Evolutionary conservation across 2,797 vertebrate species (phyloP).

Genomic region (Gastrophryne carolinensis): DNA sequence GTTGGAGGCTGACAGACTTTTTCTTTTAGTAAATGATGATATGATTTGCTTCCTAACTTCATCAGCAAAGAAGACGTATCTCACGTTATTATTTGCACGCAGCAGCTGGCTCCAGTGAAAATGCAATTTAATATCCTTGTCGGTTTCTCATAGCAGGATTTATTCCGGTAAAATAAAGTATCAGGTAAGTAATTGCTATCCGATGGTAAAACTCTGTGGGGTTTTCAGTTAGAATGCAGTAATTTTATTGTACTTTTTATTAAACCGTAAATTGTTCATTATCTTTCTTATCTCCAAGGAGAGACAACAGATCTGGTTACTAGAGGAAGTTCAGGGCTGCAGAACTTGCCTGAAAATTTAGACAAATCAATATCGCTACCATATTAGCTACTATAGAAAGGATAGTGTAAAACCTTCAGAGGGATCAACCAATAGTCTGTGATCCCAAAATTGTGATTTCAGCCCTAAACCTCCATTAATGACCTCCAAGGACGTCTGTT

Average conservation of each 20-base stretch:
- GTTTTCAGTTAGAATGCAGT: neutral
- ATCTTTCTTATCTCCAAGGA: neutral
- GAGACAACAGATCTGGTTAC: neutral
- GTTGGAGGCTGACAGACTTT: neutral
- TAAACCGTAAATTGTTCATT: conserved; percentile 15
- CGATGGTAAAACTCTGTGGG: neutral
- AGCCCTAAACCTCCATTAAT: too few species aligned
- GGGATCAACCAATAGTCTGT: too few species aligned
- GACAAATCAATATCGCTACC: too few species aligned
- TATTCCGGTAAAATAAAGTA: neutral
- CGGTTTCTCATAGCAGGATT: neutral
- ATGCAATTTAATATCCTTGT: conserved; percentile 1
- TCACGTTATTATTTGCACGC: neutral
- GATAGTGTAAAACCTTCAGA: too few species aligned
- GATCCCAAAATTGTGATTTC: too few species aligned
- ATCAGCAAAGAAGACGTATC: neutral
- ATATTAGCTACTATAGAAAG: too few species aligned
- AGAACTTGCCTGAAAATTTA: too few species aligned
- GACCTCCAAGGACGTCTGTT: too few species aligned
- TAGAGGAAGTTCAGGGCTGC: too few species aligned
- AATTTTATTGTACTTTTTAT: conserved; percentile 19
- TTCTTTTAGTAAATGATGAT: conserved; percentile 14
- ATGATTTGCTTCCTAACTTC: conserved; percentile 1
- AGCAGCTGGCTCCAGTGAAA: neutral
- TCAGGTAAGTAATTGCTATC: neutral